Percentiles rank a stretch among this genome's conserved stretches.
These are phyloP conservation scores for Drosophila suboccidentalis DNA, from an alignment of 2,888 invertebrate genomes.

Conservation along the genomic window DNA sequence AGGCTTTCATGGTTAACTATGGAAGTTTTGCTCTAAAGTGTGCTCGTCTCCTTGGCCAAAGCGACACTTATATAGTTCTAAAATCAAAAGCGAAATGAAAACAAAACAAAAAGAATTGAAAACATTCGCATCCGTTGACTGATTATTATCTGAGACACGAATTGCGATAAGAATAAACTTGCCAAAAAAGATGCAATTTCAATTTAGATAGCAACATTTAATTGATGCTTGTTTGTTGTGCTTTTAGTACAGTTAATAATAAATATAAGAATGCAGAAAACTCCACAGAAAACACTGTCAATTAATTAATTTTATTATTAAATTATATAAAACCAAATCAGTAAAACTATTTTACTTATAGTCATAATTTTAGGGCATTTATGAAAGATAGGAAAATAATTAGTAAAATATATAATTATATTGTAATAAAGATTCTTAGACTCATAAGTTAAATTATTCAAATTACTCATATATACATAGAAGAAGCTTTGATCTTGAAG, in stretches of 20 bases:
- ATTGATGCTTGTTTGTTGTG: slow-evolving; percentile 32
- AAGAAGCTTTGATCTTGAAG: too few relatives aligned
- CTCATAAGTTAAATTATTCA: too few relatives aligned
- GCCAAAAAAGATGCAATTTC: slow-evolving; percentile 17
- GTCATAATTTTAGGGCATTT: too few relatives aligned
- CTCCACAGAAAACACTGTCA: not conserved
- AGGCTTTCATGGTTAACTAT: slow-evolving; percentile 61
- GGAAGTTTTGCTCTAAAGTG: slow-evolving; percentile 49
- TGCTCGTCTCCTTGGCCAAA: slow-evolving; percentile 12
- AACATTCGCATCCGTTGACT: slow-evolving; percentile 59
- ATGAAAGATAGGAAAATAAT: too few relatives aligned
- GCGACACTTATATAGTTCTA: slow-evolving; percentile 46
- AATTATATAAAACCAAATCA: not conserved
- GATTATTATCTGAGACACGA: slow-evolving; percentile 44
- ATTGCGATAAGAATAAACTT: slow-evolving; percentile 28
- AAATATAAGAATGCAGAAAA: slow-evolving; percentile 4
- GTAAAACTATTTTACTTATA: not conserved
- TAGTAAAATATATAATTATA: too few relatives aligned
- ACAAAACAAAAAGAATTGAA: slow-evolving; percentile 28
- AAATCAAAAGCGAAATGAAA: slow-evolving; percentile 9
- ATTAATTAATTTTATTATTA: not conserved
- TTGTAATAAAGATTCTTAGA: too few relatives aligned
- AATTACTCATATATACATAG: not conserved
- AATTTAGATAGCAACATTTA: slow-evolving; percentile 39
- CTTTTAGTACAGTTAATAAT: slow-evolving; percentile 3